phyloP scores from a whole-genome alignment of 2,113 vertebrate genomes.

The Nerophis ophidion region DNA sequence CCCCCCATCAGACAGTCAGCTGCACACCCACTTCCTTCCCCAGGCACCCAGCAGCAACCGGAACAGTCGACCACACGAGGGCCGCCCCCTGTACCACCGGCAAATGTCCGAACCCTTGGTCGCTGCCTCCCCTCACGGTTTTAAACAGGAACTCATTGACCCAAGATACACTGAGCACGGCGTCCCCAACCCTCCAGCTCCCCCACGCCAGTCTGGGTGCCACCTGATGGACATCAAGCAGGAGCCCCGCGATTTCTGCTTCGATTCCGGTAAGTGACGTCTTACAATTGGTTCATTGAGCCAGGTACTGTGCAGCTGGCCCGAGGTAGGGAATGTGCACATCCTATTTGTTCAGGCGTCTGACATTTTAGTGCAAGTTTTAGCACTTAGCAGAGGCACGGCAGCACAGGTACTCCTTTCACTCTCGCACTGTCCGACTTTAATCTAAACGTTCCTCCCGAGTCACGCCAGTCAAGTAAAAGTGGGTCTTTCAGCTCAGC shows the following conservation, averaged over 20 bases:
- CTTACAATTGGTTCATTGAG: neutral
- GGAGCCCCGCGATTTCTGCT: constrained; percentile 92
- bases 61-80: constrained; percentile 69
- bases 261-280: constrained; percentile 86
- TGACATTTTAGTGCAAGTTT: constrained; percentile 60
- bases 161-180: constrained; percentile 82
- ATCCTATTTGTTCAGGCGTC: constrained; percentile 52
- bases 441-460: constrained; percentile 27
- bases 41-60: constrained; percentile 59
- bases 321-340: constrained; percentile 47
- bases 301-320: neutral
- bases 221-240: constrained; percentile 91
- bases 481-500: constrained; percentile 40
- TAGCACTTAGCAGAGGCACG: constrained; percentile 35
- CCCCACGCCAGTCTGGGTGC: constrained; percentile 67
- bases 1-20: constrained; percentile 61
- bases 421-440: constrained; percentile 13
- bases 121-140: constrained; percentile 81
- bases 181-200: constrained; percentile 59
- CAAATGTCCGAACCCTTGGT: constrained; percentile 91
- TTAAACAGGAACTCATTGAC: constrained; percentile 91
- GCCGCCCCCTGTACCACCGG: constrained; percentile 83
- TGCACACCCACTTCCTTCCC: constrained; percentile 74
- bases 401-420: constrained; percentile 19
- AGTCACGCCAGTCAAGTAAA: constrained; percentile 30